Evolutionary conservation across 2,888 invertebrate species (phyloP).

Genomic region (Hypomecis atomaria): DNA sequence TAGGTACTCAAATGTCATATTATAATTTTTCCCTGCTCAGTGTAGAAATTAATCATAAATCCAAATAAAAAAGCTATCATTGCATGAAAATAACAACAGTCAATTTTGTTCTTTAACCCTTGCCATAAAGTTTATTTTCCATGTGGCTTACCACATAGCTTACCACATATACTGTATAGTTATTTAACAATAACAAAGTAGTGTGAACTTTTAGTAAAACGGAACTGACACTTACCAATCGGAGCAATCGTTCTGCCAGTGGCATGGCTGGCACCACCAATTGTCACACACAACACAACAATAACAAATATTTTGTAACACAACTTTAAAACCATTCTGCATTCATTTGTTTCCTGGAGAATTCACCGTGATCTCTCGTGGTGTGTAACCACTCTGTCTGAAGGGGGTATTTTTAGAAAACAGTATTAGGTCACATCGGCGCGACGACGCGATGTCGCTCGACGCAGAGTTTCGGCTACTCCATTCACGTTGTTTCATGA

Average conservation of each 20-base stretch:
- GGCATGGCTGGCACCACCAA: constrained; percentile 41
- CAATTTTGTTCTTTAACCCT: no score
- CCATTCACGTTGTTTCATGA: constrained; percentile 31
- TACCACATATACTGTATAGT: no score
- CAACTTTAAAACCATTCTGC: constrained; percentile 47
- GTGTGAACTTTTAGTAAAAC: not conserved
- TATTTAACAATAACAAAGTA: no score
- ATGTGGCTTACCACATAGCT: no score
- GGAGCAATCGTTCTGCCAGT: constrained; percentile 58
- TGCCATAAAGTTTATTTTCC: no score
- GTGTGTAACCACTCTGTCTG: constrained; percentile 65
- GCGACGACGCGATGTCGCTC: constrained; percentile 30
- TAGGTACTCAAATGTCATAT: no score
- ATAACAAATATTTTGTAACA: constrained; percentile 11
- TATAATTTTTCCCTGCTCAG: no score
- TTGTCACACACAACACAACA: constrained; percentile 46
- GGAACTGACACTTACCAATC: constrained; percentile 59
- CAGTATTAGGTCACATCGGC: constrained; percentile 74
- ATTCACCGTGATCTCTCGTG: constrained; percentile 52
- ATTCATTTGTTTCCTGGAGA: constrained; percentile 40
- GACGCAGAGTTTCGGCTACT: constrained; percentile 46
- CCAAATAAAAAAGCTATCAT: no score
- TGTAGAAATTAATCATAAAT: no score
- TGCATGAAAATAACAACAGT: no score
- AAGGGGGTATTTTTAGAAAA: constrained; percentile 78